These are phyloP conservation scores for Drosophila suboccidentalis DNA, from an alignment of 2,888 invertebrate genomes.

Conservation along the genomic window DNA sequence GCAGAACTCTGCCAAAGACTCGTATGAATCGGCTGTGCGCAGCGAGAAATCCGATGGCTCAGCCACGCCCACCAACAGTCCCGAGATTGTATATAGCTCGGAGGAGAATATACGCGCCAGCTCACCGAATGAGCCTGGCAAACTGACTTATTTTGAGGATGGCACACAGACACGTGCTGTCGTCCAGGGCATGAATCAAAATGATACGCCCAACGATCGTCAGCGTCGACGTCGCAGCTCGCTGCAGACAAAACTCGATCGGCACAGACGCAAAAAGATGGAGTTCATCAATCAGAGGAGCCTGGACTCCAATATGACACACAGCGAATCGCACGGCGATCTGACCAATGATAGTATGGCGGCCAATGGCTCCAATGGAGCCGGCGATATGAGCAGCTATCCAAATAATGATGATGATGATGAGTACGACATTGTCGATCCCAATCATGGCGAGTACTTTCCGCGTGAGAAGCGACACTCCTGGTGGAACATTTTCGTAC, in stretches of 20 bases:
- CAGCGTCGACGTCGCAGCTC: slow-evolving; percentile 85
- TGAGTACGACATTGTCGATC: slow-evolving; percentile 75
- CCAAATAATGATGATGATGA: slow-evolving; percentile 63
- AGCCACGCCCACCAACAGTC: slow-evolving; percentile 72
- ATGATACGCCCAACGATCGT: slow-evolving; percentile 82
- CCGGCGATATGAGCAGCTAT: slow-evolving; percentile 66
- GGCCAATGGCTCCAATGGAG: slow-evolving; percentile 61
- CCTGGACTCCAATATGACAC: slow-evolving; percentile 62
- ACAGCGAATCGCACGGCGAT: slow-evolving; percentile 69
- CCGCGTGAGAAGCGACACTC: slow-evolving; percentile 90
- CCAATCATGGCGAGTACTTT: slow-evolving; percentile 77
- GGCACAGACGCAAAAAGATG: slow-evolving; percentile 84
- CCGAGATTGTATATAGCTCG: slow-evolving; percentile 81
- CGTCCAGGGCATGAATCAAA: slow-evolving; percentile 72
- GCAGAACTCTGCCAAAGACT: slow-evolving; percentile 83
- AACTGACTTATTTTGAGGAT: slow-evolving; percentile 82
- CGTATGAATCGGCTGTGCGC: slow-evolving; percentile 84
- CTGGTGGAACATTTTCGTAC: slow-evolving; percentile 96
- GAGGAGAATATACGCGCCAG: slow-evolving; percentile 83
- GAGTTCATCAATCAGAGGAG: slow-evolving; percentile 79
- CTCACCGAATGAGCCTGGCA: slow-evolving; percentile 82
- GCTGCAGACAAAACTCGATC: slow-evolving; percentile 85
- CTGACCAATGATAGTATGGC: slow-evolving; percentile 72
- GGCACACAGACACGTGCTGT: slow-evolving; percentile 72
- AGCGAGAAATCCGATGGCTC: slow-evolving; percentile 85